Evolutionary conservation across 2,797 vertebrate genomes (phyloP).

Genomic region (Scleropages formosus): DNA sequence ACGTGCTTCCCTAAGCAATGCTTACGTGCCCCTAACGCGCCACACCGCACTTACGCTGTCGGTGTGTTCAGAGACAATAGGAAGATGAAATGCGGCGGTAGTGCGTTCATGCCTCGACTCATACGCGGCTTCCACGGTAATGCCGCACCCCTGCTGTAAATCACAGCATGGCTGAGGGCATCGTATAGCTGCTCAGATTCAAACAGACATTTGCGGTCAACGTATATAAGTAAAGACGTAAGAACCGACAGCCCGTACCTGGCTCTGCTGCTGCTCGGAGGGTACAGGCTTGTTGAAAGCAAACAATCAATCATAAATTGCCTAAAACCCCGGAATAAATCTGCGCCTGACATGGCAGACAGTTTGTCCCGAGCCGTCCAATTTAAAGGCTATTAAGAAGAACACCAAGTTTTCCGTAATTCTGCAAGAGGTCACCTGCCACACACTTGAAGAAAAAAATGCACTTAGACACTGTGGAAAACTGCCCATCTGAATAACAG

Average conservation of each 20-base stretch:
- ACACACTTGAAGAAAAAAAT: no score
- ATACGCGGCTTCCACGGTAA: neutral
- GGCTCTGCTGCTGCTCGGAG: neutral
- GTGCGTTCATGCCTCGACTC: slow-evolving; percentile 5
- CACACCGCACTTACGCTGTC: no score
- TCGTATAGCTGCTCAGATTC: neutral
- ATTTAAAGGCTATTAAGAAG: no score
- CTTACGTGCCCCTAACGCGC: neutral
- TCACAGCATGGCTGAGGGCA: neutral
- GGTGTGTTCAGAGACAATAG: neutral
- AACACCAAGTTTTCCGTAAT: no score
- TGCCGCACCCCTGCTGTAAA: neutral
- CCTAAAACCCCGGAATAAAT: neutral
- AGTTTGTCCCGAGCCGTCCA: neutral
- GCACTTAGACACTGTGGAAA: no score
- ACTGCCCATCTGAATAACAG: no score
- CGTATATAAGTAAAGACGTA: neutral
- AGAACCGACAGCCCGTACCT: neutral
- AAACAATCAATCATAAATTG: slow-evolving; percentile 3
- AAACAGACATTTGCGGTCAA: neutral
- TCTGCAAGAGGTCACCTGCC: no score
- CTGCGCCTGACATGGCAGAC: neutral
- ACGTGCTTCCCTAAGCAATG: neutral
- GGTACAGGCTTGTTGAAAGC: no score
- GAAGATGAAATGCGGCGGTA: neutral